phyloP scores from a whole-genome alignment of 2,888 invertebrate species.

The Prenolepis imparis region DNA sequence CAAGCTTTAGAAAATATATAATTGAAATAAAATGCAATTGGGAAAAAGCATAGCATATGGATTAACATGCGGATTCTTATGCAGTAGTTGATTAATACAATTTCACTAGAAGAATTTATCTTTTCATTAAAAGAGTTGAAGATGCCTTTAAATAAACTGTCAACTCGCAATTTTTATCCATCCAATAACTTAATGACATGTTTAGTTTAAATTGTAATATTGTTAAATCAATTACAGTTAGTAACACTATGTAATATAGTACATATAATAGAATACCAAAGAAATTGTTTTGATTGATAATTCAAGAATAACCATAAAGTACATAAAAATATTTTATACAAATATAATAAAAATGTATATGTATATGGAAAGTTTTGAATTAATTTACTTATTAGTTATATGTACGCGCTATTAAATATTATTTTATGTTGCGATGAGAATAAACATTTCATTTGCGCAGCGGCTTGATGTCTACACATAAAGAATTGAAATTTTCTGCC shows the following conservation, averaged over 20 bases:
- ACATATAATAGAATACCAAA: neutral
- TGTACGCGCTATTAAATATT: constrained; percentile 19
- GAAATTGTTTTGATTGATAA: constrained; percentile 11
- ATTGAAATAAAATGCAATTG: constrained; percentile 21
- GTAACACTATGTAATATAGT: neutral
- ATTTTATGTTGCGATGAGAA: neutral
- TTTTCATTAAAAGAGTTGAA: constrained; percentile 41
- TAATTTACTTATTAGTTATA: constrained; percentile 2
- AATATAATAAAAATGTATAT: neutral
- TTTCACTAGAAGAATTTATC: constrained; percentile 30
- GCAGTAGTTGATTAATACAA: constrained; percentile 27
- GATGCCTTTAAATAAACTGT: constrained; percentile 54
- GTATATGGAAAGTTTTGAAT: neutral
- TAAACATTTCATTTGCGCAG: constrained; percentile 6
- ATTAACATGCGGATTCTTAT: neutral
- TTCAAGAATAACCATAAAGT: neutral
- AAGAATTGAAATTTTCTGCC: neutral
- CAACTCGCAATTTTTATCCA: constrained; percentile 1
- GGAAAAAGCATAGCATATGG: neutral
- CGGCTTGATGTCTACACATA: neutral
- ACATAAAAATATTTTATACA: constrained; percentile 25
- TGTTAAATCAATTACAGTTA: constrained; percentile 6
- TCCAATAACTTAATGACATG: neutral
- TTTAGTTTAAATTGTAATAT: neutral
- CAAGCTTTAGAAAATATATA: neutral